Base-by-base conservation (phyloP, 92 coral and sea anemone genomes). In the Isaurus tuberculatus region DNA sequence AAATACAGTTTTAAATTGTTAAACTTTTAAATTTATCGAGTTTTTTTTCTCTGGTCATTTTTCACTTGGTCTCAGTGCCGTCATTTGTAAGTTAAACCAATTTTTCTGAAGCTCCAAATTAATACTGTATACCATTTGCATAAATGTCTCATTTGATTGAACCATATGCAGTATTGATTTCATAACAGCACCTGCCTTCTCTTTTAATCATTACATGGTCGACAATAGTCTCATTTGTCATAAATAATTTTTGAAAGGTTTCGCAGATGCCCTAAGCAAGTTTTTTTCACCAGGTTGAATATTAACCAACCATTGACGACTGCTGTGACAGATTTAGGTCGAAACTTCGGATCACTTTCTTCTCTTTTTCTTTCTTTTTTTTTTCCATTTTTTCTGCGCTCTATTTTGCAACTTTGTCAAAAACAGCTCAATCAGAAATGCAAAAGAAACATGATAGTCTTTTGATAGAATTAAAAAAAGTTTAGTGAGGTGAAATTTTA, bases 211-310 rank as follows among this genome's bases (percentile, higher is more conserved):
- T 36, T 33, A 57, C 30, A 32, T 58, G 48, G 7, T 22, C 82
- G 36, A 58, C 70, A 77, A 77, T 57, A 65, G 68, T 27, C 19
- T 16, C 55, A 77, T 57, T 77, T 32, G 64, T 77, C 82, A 77
- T 77, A 19, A 77, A 77, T 77, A 58, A 57, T 60, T 20, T 37
- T 30, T 55, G 22, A 77, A 55, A 32, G 53, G 36, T 7, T 51
- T 55, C 34, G 2, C 81, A 75, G 32, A 57, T 30, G 55, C 55
- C 57, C 28, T 49, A 53, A 53, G 44, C 43, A 53, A 36, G 51
- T 34, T 17, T 36, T 5, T 22, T 58, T 42, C 5, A 5, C 22
- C 70, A 58, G 58, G 32, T 58, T 13, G 28, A 36, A 22, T 40
- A 29, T 70, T 42, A 43, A 16, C 15, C 27, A 42, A 9, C 11